A percentile compares a stretch with the other conserved stretches of the same genome.
Conservation (phyloP, 1,140 invertebrate species). For the Ptiloglossa arizonensis region DNA sequence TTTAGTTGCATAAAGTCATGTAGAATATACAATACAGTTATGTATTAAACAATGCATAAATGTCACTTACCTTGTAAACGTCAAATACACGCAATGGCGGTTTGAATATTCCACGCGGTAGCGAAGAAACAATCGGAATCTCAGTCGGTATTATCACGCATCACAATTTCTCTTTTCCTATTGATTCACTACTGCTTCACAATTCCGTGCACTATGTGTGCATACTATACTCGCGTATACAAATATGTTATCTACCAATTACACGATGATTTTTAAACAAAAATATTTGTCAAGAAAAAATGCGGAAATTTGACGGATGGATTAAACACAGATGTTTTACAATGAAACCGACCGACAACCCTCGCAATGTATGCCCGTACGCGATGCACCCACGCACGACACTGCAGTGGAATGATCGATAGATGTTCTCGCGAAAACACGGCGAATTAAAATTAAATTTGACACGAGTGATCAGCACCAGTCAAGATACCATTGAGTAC, state of each 20-base stretch:
- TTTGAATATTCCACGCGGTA: slow-evolving; percentile 34
- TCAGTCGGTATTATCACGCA: slow-evolving; percentile 30
- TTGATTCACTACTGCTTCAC: slow-evolving; percentile 27
- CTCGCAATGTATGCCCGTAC: neutral
- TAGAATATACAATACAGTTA: neutral
- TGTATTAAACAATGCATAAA: neutral
- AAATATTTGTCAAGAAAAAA: neutral
- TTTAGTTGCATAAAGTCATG: too few relatives aligned
- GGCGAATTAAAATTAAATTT: neutral
- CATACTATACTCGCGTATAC: neutral
- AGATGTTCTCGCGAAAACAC: slow-evolving; percentile 12
- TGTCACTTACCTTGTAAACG: slow-evolving; percentile 57
- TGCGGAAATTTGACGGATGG: neutral
- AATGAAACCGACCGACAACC: neutral
- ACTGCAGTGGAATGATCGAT: neutral
- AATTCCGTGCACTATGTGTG: neutral
- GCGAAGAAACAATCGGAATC: neutral
- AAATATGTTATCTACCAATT: neutral
- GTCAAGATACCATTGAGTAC: slow-evolving; percentile 35
- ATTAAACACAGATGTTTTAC: neutral
- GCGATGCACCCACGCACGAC: neutral
- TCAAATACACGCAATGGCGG: slow-evolving; percentile 55
- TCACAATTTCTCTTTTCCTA: slow-evolving; percentile 26
- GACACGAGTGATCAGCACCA: slow-evolving; percentile 3
- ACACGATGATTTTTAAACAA: neutral